Evolutionary conservation across 2,113 vertebrate species (phyloP), one percentile per base, ranked within the genome.

Genomic region (Paracyprichromis sp.): DNA sequence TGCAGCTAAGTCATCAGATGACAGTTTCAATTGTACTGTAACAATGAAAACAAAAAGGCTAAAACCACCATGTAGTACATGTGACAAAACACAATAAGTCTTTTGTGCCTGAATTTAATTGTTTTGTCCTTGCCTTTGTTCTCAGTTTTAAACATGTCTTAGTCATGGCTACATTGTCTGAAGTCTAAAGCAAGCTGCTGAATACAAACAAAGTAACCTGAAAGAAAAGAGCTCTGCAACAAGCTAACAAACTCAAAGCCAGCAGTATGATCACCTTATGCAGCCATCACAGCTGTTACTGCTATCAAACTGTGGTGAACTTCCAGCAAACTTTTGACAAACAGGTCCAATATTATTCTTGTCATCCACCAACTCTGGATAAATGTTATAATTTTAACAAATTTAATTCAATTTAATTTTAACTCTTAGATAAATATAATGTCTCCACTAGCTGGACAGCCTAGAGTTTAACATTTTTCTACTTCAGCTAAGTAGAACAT

Each of bases 41-140:
- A 73, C 21, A 7, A 73, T 17, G 69, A 45, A 73, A 73, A 45
- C 11, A 69, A 73, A 47, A 73, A 45, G 21, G 69, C 69, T 34
- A 53, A 0, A 80, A 54, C 19, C 14, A 21, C 29, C 3, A 0
- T 1, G 8, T 3, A 19, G 21, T 11, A 36, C 12, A 19, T 59
- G 53, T 59, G 80, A 59, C 80, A 59, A 82, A 59, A 43, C 13
- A 21, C 78, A 71, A 80, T 13, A 29, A 38, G 11, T 53, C 53
- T 84, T 86, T 76, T 89, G 57, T 76, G 14, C 34, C 38, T 82
- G 31, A 3, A 36, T 69, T 59, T 26, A 31, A 59, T 50, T 52
- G 11, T 7, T 31, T 50, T 66, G 38, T 8, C 61, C 50, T 76
- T 38, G 36, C 29, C 7, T 34, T 83, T 82, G 17, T 50, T 52